Percentiles rank a stretch among this genome's conserved stretches.
These are phyloP conservation scores for Ashinkailepas kermadecensis DNA, from an alignment of 2,888 invertebrate genomes.

Conservation along the genomic window DNA sequence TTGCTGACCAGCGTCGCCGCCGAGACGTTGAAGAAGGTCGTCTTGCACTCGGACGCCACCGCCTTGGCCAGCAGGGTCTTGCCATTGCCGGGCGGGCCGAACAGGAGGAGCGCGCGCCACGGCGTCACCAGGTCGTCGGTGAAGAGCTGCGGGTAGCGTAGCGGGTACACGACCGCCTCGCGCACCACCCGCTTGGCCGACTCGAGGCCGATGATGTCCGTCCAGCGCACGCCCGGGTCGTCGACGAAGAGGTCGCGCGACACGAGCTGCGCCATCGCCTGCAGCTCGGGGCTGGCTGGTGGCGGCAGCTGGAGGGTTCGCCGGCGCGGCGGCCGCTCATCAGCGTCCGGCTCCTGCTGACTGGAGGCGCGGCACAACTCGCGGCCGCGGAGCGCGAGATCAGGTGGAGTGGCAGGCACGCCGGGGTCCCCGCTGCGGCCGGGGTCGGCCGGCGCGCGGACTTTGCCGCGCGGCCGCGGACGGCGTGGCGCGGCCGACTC, in stretches of 20 bases:
- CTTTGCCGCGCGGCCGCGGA: neutral
- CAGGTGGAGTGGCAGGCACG: neutral
- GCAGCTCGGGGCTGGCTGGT: constrained; percentile 9
- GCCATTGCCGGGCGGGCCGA: constrained; percentile 71
- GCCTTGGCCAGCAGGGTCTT: constrained; percentile 87
- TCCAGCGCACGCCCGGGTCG: constrained; percentile 32
- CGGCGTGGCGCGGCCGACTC: neutral
- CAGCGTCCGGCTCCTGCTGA: neutral
- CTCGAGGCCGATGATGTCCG: constrained; percentile 68
- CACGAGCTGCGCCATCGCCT: neutral
- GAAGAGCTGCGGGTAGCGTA: constrained; percentile 46
- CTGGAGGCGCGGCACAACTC: neutral
- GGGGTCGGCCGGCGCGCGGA: neutral
- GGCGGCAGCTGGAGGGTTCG: neutral
- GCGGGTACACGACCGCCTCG: constrained; percentile 74
- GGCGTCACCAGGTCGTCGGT: constrained; percentile 52
- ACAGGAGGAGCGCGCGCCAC: constrained; percentile 74
- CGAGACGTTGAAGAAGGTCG: constrained; percentile 82
- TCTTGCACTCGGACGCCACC: constrained; percentile 67
- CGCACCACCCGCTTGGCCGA: constrained; percentile 67
- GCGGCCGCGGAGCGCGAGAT: neutral
- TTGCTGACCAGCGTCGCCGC: constrained; percentile 86
- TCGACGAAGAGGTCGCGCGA: constrained; percentile 13
- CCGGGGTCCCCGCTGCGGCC: neutral
- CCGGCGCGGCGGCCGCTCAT: neutral